phyloP scores from a whole-genome alignment of 2,113 vertebrate genomes.

The Ascaphus truei region DNA sequence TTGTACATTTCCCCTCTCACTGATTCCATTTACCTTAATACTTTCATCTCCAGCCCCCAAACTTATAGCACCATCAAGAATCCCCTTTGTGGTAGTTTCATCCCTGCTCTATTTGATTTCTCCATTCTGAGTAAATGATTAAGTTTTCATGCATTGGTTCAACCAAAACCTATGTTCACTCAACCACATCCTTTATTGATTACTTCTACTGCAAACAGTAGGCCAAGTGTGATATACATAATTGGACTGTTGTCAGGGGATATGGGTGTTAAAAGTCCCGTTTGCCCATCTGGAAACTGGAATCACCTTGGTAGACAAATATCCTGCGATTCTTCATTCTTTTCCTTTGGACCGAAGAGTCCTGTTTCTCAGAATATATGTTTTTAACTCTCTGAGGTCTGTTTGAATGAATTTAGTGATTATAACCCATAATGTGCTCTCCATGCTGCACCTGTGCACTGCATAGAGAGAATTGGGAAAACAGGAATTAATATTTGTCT shows the following conservation, averaged over 20 bases:
- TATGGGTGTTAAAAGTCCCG: conserved; percentile 79
- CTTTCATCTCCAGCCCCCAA: conserved; percentile 74
- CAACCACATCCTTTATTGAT: conserved; percentile 99
- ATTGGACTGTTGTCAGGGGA: conserved; percentile 98
- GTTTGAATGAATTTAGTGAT: conserved; percentile 79
- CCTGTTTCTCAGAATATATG: conserved; percentile 75
- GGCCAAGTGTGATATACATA: conserved; percentile 94
- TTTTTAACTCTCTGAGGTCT: conserved; percentile 82
- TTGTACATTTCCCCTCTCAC: conserved; percentile 83
- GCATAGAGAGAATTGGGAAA: conserved; percentile 68
- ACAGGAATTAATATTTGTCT: conserved; percentile 76
- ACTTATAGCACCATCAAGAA: conserved; percentile 84
- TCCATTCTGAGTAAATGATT: conserved; percentile 90
- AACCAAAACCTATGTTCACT: conserved; percentile 96
- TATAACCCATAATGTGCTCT: conserved; percentile 72
- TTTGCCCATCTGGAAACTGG: conserved; percentile 77
- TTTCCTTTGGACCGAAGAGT: conserved; percentile 72
- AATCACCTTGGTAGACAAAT: conserved; percentile 85
- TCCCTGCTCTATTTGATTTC: conserved; percentile 85
- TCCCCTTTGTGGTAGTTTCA: conserved; percentile 74
- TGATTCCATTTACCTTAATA: conserved; percentile 86
- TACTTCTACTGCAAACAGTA: conserved; percentile 97
- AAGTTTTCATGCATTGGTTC: conserved; percentile 98
- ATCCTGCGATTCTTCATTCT: conserved; percentile 73
- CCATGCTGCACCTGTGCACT: conserved; percentile 76